Percentiles rank a stretch among this genome's conserved stretches.
Conservation (phyloP, 2,888 invertebrate genomes). For the Pachymerium ferrugineum region DNA sequence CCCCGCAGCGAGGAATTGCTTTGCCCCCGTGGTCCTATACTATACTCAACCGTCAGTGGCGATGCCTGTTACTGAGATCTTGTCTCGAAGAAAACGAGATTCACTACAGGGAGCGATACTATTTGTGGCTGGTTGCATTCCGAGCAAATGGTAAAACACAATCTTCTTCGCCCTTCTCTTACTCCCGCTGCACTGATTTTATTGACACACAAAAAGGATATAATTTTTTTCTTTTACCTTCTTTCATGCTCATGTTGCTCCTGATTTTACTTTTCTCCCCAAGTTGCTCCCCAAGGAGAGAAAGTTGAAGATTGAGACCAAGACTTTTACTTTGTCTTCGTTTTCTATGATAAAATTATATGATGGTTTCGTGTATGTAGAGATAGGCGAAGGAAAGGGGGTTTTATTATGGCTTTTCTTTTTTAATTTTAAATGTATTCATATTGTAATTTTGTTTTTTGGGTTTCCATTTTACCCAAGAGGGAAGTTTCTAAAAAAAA, state of each 20-base stretch:
- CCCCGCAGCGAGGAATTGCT: conserved; percentile 3
- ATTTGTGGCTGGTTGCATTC: conserved; percentile 4
- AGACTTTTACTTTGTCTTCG: conserved; percentile 8
- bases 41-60: conserved; percentile 13
- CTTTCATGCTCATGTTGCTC: not conserved
- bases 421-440: not conserved
- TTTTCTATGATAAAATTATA: not conserved
- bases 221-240: not conserved
- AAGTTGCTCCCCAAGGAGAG: not conserved
- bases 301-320: not conserved
- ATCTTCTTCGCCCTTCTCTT: conserved; percentile 5
- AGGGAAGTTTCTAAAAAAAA: no score
- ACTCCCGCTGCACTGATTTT: conserved; percentile 13
- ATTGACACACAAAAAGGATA: conserved; percentile 13
- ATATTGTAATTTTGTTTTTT: not conserved
- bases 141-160: conserved; percentile 13
- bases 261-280: not conserved
- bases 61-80: conserved; percentile 13
- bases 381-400: not conserved
- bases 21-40: conserved; percentile 8
- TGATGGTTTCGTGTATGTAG: not conserved
- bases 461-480: no score
- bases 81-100: not conserved
- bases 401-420: not conserved
- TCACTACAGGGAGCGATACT: conserved; percentile 13